Evolutionary conservation across 2,113 vertebrate species (phyloP).

Genomic region (Excalfactoria chinensis): DNA sequence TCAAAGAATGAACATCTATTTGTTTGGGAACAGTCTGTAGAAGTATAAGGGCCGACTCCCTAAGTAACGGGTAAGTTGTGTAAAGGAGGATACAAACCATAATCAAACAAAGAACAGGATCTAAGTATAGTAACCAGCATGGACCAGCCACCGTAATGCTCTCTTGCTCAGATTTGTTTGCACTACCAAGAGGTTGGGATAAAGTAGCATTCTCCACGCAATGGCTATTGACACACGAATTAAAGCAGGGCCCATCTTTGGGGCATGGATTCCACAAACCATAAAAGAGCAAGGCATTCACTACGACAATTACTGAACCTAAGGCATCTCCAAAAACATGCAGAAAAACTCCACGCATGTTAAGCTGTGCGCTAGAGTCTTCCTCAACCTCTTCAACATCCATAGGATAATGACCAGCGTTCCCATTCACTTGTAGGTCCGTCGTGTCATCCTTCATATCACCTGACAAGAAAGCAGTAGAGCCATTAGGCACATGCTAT

Average conservation of each 20-base stretch:
- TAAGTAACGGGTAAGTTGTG: conserved; percentile 95
- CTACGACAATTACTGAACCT: conserved; percentile 96
- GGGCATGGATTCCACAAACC: conserved; percentile 90
- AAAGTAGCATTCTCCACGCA: conserved; percentile 83
- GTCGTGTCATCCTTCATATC: conserved; percentile 77
- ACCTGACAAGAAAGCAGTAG: conserved; percentile 65
- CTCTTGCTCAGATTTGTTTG: neutral
- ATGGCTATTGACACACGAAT: conserved; percentile 84
- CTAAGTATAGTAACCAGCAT: conserved; percentile 97
- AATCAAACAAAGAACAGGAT: conserved; percentile 92
- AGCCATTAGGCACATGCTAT: neutral
- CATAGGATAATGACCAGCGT: conserved; percentile 78
- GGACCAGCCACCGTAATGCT: conserved; percentile 80
- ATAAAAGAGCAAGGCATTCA: conserved; percentile 91
- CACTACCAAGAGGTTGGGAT: conserved; percentile 20
- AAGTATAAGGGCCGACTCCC: conserved; percentile 98
- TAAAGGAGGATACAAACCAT: conserved; percentile 97
- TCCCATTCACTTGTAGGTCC: conserved; percentile 91
- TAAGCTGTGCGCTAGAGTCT: conserved; percentile 86
- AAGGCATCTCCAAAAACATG: conserved; percentile 97
- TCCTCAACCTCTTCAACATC: conserved; percentile 78
- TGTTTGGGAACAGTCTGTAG: conserved; percentile 98
- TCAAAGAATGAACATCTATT: conserved; percentile 91
- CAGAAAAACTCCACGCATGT: conserved; percentile 98
- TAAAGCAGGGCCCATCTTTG: conserved; percentile 79